phyloP scores from a whole-genome alignment of 1,140 invertebrate genomes.

The Hylaeus anthracinus region DNA sequence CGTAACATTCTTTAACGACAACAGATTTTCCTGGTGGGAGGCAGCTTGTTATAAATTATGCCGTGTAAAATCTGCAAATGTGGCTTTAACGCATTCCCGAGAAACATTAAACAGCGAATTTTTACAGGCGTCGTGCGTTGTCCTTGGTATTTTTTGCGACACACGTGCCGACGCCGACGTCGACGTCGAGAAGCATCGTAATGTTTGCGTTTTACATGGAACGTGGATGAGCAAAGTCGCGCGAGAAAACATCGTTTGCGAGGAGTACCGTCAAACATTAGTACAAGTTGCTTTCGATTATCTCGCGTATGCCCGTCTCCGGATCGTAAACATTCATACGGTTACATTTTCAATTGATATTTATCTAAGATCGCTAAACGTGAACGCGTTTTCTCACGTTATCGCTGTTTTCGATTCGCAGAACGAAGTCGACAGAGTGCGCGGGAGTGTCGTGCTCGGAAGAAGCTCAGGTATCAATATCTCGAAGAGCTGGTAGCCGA shows the following conservation, averaged over 20 bases:
- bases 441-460: slow-evolving; percentile 96
- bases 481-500: slow-evolving; percentile 96
- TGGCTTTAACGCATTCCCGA: slow-evolving; percentile 17
- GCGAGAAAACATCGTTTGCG: neutral
- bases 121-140: slow-evolving; percentile 15
- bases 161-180: neutral
- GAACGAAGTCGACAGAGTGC: slow-evolving; percentile 98
- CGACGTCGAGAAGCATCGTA: neutral
- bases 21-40: too few species aligned
- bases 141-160: neutral
- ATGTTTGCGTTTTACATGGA: slow-evolving; percentile 8
- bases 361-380: too few species aligned
- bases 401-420: slow-evolving; percentile 72
- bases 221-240: neutral
- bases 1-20: too few species aligned
- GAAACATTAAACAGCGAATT: slow-evolving; percentile 42
- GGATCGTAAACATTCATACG: neutral
- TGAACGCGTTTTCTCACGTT: neutral
- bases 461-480: slow-evolving; percentile 98
- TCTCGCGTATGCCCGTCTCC: neutral
- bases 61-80: neutral
- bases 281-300: neutral
- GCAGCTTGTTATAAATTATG: too few species aligned
- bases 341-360: too few species aligned
- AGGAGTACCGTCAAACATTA: too few species aligned